phyloP scores from a whole-genome alignment of 2,888 invertebrate genomes.

The Cerceris ruficornis region DNA sequence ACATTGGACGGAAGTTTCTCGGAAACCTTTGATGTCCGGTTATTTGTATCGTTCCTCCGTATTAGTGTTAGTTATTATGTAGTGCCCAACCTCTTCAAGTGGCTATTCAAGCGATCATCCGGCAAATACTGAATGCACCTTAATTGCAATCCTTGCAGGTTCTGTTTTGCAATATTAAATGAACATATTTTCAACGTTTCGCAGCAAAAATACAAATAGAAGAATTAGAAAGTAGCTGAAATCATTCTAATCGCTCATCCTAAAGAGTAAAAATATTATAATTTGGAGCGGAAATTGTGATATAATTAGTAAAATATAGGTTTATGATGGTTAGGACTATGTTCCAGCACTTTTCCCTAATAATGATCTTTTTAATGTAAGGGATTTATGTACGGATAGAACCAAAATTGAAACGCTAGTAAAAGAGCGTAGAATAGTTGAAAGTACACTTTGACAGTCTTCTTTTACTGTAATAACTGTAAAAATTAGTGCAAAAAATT shows the following conservation, averaged over 20 bases:
- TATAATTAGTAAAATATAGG: no score
- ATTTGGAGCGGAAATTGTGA: no score
- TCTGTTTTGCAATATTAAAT: background rate
- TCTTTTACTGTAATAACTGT: no score
- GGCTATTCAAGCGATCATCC: background rate
- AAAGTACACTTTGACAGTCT: no score
- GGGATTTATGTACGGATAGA: no score
- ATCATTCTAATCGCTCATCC: background rate
- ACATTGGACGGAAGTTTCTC: background rate
- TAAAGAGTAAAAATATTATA: no score
- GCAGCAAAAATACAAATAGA: background rate
- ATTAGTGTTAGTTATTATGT: background rate
- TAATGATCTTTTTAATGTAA: no score
- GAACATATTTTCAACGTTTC: background rate
- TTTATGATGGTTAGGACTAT: no score
- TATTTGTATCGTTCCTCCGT: background rate
- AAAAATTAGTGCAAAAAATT: no score
- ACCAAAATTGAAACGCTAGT: no score
- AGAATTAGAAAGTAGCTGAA: background rate
- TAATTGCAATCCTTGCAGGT: background rate
- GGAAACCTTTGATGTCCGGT: conserved; percentile 12
- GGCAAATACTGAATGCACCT: background rate
- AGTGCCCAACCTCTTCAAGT: conserved; percentile 2
- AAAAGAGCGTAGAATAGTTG: no score
- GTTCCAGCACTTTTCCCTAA: no score